phyloP scores from a whole-genome alignment of 1,140 invertebrate genomes.

The Saccostrea glomerata region DNA sequence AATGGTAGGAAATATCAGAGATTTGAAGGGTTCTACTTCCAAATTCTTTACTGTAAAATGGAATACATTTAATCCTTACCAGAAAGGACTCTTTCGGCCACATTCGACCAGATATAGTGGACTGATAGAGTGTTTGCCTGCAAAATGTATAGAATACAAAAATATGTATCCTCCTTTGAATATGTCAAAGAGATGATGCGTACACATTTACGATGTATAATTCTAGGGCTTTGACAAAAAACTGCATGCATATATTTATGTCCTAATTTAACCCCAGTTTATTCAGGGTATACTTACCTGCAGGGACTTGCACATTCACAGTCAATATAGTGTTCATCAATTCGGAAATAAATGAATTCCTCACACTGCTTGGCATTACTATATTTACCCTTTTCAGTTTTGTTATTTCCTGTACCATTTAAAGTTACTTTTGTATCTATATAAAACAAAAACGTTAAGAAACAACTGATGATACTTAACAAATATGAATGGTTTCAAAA shows the following conservation, averaged over 20 bases:
- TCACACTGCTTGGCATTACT: constrained; percentile 1
- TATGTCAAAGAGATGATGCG: neutral
- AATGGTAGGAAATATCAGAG: no score
- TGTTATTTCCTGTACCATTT: neutral
- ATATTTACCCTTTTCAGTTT: neutral
- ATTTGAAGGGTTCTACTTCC: no score
- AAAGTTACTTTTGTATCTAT: neutral
- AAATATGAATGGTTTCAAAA: no score
- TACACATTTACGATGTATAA: neutral
- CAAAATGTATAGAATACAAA: neutral
- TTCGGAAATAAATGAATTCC: neutral
- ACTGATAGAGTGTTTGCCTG: neutral
- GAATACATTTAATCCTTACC: neutral
- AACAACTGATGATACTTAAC: no score
- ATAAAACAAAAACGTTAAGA: neutral
- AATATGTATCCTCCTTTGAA: neutral
- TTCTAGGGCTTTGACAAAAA: neutral
- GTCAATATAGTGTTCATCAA: neutral
- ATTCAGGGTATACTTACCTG: neutral
- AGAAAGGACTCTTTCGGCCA: constrained; percentile 11
- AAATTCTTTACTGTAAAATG: no score
- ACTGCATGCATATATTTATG: neutral
- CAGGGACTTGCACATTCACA: constrained; percentile 16
- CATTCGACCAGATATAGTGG: neutral
- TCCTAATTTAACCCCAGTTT: neutral